Evolutionary conservation across 2,797 vertebrate species (phyloP), one percentile per base, ranked within the genome.

Genomic region (Sparidentex hasta): DNA sequence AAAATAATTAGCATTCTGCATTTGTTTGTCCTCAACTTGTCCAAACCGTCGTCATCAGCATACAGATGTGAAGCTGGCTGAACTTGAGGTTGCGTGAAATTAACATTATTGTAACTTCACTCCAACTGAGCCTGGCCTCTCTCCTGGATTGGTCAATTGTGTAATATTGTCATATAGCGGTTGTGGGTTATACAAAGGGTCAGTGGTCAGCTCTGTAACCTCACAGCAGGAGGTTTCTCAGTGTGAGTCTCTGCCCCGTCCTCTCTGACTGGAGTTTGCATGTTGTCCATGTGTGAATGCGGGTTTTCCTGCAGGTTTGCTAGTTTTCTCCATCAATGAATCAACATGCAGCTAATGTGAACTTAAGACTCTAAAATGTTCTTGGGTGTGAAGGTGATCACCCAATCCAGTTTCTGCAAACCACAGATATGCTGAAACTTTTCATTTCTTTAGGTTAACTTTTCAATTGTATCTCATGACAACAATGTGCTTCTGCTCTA

Each of bases 1-100:
- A 81, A 80, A 80, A 80, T 44, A 46, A 76, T 65, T 66, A 27
- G 23, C 14, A 70, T n/a, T 61, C 27, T 65, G 69, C 54, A 65
- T 58, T 27, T 71, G 33, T 86, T 82, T 70, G 61, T 72, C 23
- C 17, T 55, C 2, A 51, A 18, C 43, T 44, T 55, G 17, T 74
- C 1, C 63, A 55, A 25, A 59, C 18, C 7, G 43, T 27, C 21
- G 3, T 74, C 59, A 65, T 67, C 48, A 8, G 56, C 29, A 29
- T 29, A 7, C 0, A 0, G 20, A 54, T 50, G 44, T 54, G 41
- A 67, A 11, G 21, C 71, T 59, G 58, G 16, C 47, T 33, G 57
- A 58, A 2, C n/a, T 41, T 21, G 12, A 7, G 21, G n/a, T 23
- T 11, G 50, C 23, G 20, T 52, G 50, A 3, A 52, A 27, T 38